Percentiles rank a stretch among this genome's conserved stretches.
These are phyloP conservation scores for Desmophyllum pertusum DNA, from an alignment of 92 coral and sea anemone species.

Conservation along the genomic window DNA sequence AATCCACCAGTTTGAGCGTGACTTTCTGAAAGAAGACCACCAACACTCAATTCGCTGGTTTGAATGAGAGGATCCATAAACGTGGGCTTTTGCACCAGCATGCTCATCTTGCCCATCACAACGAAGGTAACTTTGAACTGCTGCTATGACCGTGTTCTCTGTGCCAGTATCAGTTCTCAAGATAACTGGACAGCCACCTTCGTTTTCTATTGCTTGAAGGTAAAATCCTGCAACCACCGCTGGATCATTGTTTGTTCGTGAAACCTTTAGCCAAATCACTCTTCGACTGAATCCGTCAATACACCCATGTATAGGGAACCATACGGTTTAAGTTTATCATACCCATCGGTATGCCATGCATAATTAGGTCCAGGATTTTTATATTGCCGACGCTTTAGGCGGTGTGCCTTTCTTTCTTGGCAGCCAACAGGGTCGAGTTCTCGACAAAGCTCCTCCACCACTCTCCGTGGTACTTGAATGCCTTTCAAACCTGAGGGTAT, in stretches of 20 bases:
- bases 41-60: too few species aligned
- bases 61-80: too few species aligned
- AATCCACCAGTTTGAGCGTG: conserved; percentile 73
- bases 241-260: conserved; percentile 36
- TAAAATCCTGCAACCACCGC: conserved; percentile 24
- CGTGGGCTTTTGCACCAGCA: too few species aligned
- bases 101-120: too few species aligned
- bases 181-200: too few species aligned
- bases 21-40: too few species aligned
- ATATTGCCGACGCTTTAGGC: conserved; percentile 45
- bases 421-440: conserved; percentile 66
- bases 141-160: too few species aligned
- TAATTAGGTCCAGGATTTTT: conserved; percentile 56
- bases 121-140: too few species aligned
- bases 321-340: too few species aligned
- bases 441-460: conserved; percentile 44
- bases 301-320: conserved; percentile 53
- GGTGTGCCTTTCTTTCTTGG: conserved; percentile 59
- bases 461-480: conserved; percentile 59
- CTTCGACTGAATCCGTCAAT: conserved; percentile 48
- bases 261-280: conserved; percentile 32
- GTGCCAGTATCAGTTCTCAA: too few species aligned
- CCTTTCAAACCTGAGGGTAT: conserved; percentile 62
- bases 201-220: too few species aligned
- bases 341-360: conserved; percentile 61